Conservation (phyloP, 2,797 vertebrate genomes). For the Amblyraja radiata region DNA sequence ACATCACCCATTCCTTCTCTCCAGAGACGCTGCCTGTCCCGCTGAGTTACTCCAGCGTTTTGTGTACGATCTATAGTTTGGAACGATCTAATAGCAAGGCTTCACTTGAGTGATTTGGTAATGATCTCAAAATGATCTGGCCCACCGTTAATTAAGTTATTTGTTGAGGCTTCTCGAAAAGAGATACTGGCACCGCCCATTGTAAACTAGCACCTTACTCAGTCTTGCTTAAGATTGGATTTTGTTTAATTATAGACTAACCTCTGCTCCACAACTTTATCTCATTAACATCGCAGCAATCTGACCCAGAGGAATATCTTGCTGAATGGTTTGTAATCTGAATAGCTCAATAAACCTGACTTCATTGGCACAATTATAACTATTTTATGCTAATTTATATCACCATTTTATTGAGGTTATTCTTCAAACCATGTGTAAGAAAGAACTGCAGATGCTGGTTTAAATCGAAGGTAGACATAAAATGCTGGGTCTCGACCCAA, state of each 20-base stretch:
- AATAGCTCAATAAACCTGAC: not conserved
- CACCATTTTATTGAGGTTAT: too few species aligned
- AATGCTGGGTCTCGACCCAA: too few species aligned
- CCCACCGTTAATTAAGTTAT: not conserved
- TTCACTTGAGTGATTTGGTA: not conserved
- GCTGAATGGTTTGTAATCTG: not conserved
- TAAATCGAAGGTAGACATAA: too few species aligned
- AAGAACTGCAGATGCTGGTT: too few species aligned
- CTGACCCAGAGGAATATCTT: not conserved
- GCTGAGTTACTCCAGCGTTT: too few species aligned
- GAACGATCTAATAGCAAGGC: not conserved
- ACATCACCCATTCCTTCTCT: too few species aligned
- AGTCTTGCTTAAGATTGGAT: not conserved
- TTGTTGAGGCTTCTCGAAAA: not conserved
- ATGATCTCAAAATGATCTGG: not conserved
- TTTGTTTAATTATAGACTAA: not conserved
- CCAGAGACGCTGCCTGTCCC: too few species aligned
- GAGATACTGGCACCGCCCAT: not conserved
- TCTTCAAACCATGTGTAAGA: too few species aligned
- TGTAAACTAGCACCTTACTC: not conserved
- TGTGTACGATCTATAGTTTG: not conserved
- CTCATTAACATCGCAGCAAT: not conserved
- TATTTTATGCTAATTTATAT: not conserved
- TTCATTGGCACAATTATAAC: not conserved
- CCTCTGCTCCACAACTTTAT: not conserved